Evolutionary conservation across 2,888 invertebrate species (phyloP).

Genomic region (Liodrosophila aerea): DNA sequence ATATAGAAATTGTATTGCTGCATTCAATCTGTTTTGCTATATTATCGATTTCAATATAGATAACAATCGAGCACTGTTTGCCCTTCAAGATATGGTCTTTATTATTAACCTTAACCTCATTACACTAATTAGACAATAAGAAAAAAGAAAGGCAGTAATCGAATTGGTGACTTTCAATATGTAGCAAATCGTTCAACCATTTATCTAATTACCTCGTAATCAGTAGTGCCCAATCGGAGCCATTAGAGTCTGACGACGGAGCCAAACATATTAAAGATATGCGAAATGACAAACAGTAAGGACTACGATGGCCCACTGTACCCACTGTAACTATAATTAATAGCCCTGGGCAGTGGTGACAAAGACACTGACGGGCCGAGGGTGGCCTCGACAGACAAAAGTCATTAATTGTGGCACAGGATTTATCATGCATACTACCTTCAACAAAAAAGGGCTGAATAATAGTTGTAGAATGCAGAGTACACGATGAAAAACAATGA

Average conservation of each 20-base stretch:
- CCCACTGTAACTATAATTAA: constrained; percentile 46
- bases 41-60: too few species aligned
- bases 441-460: neutral
- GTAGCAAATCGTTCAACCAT: neutral
- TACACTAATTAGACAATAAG: too few species aligned
- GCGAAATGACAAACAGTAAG: constrained; percentile 13
- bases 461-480: neutral
- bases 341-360: constrained; percentile 16
- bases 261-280: constrained; percentile 8
- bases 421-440: constrained; percentile 6
- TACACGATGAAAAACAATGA: neutral
- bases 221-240: constrained; percentile 10
- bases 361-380: neutral
- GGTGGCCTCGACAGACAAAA: constrained; percentile 14
- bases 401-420: constrained; percentile 42
- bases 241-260: constrained; percentile 12
- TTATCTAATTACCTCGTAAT: neutral
- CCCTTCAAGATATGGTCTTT: too few species aligned
- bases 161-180: too few species aligned
- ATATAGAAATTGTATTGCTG: constrained; percentile 39
- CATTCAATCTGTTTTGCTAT: too few species aligned
- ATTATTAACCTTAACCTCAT: too few species aligned
- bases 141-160: too few species aligned
- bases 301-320: too few species aligned
- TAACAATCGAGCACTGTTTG: too few species aligned